Conservation (phyloP, 2,797 vertebrate genomes). For the Phylloscopus collybita region DNA sequence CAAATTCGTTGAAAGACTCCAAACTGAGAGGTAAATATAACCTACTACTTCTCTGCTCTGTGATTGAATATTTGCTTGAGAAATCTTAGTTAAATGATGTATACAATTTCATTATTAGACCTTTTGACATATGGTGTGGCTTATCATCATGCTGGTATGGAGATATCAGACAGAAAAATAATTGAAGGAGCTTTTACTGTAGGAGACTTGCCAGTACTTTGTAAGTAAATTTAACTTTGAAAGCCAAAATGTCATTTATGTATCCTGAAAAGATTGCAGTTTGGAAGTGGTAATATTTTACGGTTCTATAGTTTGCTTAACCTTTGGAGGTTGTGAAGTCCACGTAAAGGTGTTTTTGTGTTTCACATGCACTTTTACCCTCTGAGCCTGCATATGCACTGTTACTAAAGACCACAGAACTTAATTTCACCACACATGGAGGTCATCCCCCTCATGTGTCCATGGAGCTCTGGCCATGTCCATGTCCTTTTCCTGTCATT, state of each 20-base stretch:
- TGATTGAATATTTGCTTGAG: slow-evolving; percentile 3
- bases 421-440: neutral
- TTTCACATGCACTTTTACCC: neutral
- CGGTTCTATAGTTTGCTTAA: neutral
- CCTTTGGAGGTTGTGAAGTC: neutral
- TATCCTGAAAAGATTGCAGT: neutral
- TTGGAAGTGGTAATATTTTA: neutral
- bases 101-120: slow-evolving; percentile 74
- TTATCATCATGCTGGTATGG: slow-evolving; percentile 96
- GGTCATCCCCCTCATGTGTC: neutral
- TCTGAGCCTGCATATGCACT: neutral
- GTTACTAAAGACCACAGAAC: neutral
- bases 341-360: neutral
- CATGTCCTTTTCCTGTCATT: neutral
- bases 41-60: neutral
- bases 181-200: slow-evolving; percentile 88
- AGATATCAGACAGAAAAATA: slow-evolving; percentile 89
- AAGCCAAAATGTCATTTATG: neutral
- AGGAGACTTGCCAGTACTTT: slow-evolving; percentile 94
- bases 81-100: neutral
- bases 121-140: slow-evolving; percentile 87
- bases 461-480: neutral
- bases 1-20: slow-evolving; percentile 87
- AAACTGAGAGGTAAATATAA: slow-evolving; percentile 89
- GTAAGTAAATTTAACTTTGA: slow-evolving; percentile 80